Conservation (phyloP, 2,797 vertebrate species). For the Chelon auratus region DNA sequence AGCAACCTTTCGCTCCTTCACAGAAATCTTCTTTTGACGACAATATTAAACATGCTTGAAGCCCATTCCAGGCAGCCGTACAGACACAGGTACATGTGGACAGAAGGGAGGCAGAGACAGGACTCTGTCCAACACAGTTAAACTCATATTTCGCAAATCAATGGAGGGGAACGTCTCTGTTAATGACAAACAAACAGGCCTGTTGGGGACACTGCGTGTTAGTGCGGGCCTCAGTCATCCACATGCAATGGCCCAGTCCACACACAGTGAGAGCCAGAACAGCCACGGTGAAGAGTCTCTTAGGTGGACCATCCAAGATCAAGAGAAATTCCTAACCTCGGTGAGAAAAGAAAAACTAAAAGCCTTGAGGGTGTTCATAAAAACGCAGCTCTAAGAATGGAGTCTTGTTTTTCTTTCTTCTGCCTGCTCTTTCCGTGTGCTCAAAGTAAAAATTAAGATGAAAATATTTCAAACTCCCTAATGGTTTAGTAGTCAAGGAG, state of each 20-base stretch:
- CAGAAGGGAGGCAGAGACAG: slow-evolving; percentile 27
- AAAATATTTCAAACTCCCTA: slow-evolving; percentile 17
- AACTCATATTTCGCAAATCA: not conserved
- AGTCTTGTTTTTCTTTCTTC: slow-evolving; percentile 24
- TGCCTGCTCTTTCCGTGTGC: slow-evolving; percentile 9
- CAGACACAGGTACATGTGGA: slow-evolving; percentile 36
- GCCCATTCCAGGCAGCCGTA: slow-evolving; percentile 45
- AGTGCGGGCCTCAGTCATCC: slow-evolving; percentile 70
- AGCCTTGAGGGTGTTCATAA: not conserved
- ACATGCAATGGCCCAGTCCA: slow-evolving; percentile 69
- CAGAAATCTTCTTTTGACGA: slow-evolving; percentile 14
- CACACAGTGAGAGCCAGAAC: slow-evolving; percentile 30
- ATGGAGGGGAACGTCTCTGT: slow-evolving; percentile 31
- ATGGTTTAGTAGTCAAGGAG: slow-evolving; percentile 49
- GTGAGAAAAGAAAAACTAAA: no score
- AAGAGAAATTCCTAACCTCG: slow-evolving; percentile 31
- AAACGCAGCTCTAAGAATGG: not conserved
- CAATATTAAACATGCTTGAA: slow-evolving; percentile 63
- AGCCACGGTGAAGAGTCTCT: slow-evolving; percentile 21
- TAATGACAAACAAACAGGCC: slow-evolving; percentile 50
- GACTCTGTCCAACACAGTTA: slow-evolving; percentile 19
- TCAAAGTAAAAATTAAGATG: slow-evolving; percentile 23
- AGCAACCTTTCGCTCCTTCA: not conserved
- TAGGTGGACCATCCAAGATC: slow-evolving; percentile 18
- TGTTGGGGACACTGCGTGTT: slow-evolving; percentile 45